These are phyloP conservation scores for Zelleria hepariella DNA, from an alignment of 2,888 invertebrate species.

Conservation along the genomic window DNA sequence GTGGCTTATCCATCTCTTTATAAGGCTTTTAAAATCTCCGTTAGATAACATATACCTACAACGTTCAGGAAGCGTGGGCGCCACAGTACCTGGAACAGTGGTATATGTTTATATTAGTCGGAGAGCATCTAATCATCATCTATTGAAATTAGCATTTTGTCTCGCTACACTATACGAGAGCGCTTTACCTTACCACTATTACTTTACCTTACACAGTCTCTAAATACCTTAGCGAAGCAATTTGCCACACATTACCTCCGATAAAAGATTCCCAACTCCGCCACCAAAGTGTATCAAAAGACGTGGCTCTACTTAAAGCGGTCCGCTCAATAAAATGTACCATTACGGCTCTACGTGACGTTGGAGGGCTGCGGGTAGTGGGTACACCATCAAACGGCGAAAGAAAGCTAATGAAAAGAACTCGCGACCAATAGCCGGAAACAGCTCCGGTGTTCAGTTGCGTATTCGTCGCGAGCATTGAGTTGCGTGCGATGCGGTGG, in stretches of 20 bases:
- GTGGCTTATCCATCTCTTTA: too few relatives aligned
- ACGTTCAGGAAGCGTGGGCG: too few relatives aligned
- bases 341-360: slow-evolving; percentile 10
- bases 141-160: too few relatives aligned
- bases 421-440: slow-evolving; percentile 66
- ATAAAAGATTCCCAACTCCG: not conserved
- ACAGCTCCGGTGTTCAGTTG: slow-evolving; percentile 23
- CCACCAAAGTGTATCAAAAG: not conserved
- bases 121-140: too few relatives aligned
- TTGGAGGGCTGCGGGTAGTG: not conserved
- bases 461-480: not conserved
- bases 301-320: not conserved
- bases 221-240: not conserved
- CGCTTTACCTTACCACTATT: too few relatives aligned
- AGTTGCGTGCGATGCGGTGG: too few relatives aligned
- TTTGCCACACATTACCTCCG: not conserved
- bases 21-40: too few relatives aligned
- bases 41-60: too few relatives aligned
- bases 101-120: too few relatives aligned
- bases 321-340: slow-evolving; percentile 2
- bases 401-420: slow-evolving; percentile 58
- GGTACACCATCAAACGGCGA: slow-evolving; percentile 6
- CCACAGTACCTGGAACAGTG: too few relatives aligned
- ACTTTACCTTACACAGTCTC: not conserved
- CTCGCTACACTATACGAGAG: too few relatives aligned